phyloP scores from a whole-genome alignment of 2,888 invertebrate genomes.

The Tanypteryx hageni region DNA sequence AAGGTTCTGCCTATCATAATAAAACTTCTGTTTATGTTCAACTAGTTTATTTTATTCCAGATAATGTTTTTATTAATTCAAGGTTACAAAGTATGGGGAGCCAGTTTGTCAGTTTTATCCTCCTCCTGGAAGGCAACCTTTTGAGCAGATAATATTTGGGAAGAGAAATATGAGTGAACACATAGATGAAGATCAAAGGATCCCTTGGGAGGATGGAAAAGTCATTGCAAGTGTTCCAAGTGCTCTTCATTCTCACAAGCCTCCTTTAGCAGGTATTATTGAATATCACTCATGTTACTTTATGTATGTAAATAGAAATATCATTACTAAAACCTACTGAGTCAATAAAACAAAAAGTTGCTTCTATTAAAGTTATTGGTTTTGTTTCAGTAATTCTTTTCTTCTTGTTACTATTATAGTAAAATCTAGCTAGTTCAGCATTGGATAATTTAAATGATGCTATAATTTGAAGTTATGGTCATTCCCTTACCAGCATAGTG shows the following conservation, averaged over 20 bases:
- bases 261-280: slow-evolving; percentile 84
- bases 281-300: too few species aligned
- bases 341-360: too few species aligned
- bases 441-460: too few species aligned
- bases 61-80: slow-evolving; percentile 67
- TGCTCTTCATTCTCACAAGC: slow-evolving; percentile 96
- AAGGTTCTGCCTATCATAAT: not conserved
- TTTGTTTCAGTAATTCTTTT: too few species aligned
- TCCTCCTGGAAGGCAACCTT: slow-evolving; percentile 89
- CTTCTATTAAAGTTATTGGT: too few species aligned
- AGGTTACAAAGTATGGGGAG: slow-evolving; percentile 83
- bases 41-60: not conserved
- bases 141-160: slow-evolving; percentile 87
- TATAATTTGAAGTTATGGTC: too few species aligned
- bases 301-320: too few species aligned
- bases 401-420: too few species aligned
- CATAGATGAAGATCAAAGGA: slow-evolving; percentile 73
- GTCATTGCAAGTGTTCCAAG: slow-evolving; percentile 91
- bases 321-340: too few species aligned
- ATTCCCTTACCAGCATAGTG: too few species aligned
- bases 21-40: not conserved
- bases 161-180: slow-evolving; percentile 70
- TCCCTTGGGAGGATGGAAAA: slow-evolving; percentile 75
- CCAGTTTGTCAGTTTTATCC: slow-evolving; percentile 83
- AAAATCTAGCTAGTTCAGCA: too few species aligned